Evolutionary conservation across 2,888 invertebrate species (phyloP), one percentile per base, ranked within the genome.

Genomic region (Atherix ibis): DNA sequence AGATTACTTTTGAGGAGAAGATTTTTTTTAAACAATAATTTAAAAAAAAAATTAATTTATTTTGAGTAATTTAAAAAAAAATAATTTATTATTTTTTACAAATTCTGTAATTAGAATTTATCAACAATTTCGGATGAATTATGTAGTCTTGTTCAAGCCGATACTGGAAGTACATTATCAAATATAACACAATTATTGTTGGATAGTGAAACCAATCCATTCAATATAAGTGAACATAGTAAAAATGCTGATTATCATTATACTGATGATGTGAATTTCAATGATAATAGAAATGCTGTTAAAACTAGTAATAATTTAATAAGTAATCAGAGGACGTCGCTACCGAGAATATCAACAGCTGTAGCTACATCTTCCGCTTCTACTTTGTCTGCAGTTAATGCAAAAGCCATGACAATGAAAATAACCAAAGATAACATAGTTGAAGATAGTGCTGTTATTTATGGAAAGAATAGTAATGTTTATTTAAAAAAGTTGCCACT

Each of bases 111-210:
- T n/a, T n/a, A n/a, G n/a, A n/a, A n/a, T n/a, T n/a, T n/a, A n/a
- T n/a, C n/a, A n/a, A n/a, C n/a, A n/a, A n/a, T n/a, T 22, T 22
- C 10, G 22, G 22, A 22, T 8, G 6, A 22, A 22, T 22, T 22
- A 10, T 29, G 19, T 8, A 27, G 30, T 18, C 30, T 31, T 3
- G 18, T 31, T n/a, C 30, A 26, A 13, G 33, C 38, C 29, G 58
- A 58, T 38, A 50, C 56, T 18, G 58, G 58, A 48, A 58, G 54
- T 42, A 59, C 58, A 29, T 55, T 58, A 41, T 58, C 58, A 32
- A 59, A 58, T 47, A 54, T 59, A 43, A 59, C 58, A 42, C 59
- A 59, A 36, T 58, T 58, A 39, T 56, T 56, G 46, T 58, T 56
- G n/a, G n/a, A n/a, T n/a, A n/a, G n/a, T 40, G 58, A 58, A 47